Percentiles rank a stretch among this genome's conserved stretches.
Conservation (phyloP, 2,888 invertebrate species). For the Aspidiotus rigidus region DNA sequence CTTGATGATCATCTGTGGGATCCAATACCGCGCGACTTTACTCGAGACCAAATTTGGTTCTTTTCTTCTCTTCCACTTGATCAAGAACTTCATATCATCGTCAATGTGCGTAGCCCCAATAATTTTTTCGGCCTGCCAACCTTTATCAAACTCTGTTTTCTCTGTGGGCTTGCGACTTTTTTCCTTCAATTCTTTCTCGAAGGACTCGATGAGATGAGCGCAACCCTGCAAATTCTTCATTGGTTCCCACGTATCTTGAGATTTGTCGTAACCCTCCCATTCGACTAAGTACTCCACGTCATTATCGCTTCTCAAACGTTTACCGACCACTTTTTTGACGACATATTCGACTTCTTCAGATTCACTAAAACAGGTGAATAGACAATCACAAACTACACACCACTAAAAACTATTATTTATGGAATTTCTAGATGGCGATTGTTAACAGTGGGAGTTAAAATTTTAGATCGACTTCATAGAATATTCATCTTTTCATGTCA, state of each 20-base stretch:
- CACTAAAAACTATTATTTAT: no score
- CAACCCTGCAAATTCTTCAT: background rate
- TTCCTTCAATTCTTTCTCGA: background rate
- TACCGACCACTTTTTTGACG: background rate
- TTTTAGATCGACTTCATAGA: no score
- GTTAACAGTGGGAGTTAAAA: background rate
- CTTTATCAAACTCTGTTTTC: constrained; percentile 64
- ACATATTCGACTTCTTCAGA: background rate
- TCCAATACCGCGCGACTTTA: constrained; percentile 76
- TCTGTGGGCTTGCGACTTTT: background rate
- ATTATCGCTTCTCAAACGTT: background rate
- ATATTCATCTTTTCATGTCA: no score
- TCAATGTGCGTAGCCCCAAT: constrained; percentile 89
- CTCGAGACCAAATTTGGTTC: constrained; percentile 92
- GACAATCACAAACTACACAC: background rate
- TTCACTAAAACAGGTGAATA: background rate
- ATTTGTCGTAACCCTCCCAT: background rate
- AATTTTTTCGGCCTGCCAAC: constrained; percentile 73
- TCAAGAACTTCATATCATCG: constrained; percentile 83
- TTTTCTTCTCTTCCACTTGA: constrained; percentile 92
- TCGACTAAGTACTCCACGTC: background rate
- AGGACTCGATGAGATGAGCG: background rate
- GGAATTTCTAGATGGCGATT: no score
- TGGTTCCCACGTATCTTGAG: background rate
- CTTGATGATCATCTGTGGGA: constrained; percentile 88